phyloP scores from a whole-genome alignment of 2,113 vertebrate genomes.

The Mustela nigripes region DNA sequence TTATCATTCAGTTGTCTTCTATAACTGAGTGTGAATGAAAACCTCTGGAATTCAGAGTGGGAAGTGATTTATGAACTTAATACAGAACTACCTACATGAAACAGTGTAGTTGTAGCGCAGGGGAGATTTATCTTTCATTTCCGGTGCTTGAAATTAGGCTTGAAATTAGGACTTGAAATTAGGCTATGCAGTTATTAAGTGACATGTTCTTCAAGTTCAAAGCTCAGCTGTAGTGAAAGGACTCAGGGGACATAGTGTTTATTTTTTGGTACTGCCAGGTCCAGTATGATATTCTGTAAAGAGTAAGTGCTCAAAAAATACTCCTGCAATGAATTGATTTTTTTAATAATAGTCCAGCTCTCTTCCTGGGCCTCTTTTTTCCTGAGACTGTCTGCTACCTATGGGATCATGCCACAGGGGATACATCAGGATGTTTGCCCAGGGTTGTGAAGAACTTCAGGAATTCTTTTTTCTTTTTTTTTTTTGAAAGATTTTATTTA shows the following conservation, averaged over 20 bases:
- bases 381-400: not conserved
- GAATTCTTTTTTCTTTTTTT: constrained; percentile 20
- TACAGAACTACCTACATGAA: not conserved
- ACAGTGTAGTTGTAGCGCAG: not conserved
- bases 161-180: constrained; percentile 53
- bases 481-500: not conserved
- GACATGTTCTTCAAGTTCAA: not conserved
- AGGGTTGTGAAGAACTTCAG: not conserved
- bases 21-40: not conserved
- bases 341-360: not conserved
- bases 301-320: not conserved
- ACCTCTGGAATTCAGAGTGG: not conserved
- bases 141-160: not conserved
- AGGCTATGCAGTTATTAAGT: not conserved
- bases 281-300: not conserved
- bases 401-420: not conserved
- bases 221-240: not conserved
- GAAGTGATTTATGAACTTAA: constrained; percentile 47
- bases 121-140: constrained; percentile 47
- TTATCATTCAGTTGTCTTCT: not conserved
- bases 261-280: not conserved
- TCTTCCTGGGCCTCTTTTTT: not conserved
- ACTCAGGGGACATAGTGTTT: not conserved
- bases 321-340: not conserved
- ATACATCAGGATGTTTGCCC: not conserved